These are phyloP conservation scores for Stegodyphus dumicola DNA, from an alignment of 1,140 invertebrate genomes.

Conservation along the genomic window DNA sequence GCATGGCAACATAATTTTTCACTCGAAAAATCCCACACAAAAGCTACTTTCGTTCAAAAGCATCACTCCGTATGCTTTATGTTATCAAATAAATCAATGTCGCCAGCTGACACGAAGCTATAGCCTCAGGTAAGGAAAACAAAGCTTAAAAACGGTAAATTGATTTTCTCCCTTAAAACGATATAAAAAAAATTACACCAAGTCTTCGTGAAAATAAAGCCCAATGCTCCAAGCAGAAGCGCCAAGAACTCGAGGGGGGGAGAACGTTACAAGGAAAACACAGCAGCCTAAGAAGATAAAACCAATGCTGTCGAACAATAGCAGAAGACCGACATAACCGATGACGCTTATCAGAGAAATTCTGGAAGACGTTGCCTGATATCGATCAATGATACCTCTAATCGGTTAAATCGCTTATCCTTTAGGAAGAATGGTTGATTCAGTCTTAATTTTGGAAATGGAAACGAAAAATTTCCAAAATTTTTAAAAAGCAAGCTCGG, in stretches of 20 bases:
- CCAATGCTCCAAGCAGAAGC: neutral
- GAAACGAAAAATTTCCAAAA: too few relatives aligned
- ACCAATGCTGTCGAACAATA: slow-evolving; percentile 11
- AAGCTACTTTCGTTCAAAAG: slow-evolving; percentile 16
- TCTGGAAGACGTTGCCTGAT: neutral
- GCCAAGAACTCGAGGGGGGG: neutral
- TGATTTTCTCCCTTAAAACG: slow-evolving; percentile 41
- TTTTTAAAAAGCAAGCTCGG: too few relatives aligned
- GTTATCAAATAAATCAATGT: slow-evolving; percentile 59
- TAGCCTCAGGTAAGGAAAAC: slow-evolving; percentile 55
- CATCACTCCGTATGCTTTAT: slow-evolving; percentile 7
- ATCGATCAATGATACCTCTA: neutral
- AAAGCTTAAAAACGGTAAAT: slow-evolving; percentile 56
- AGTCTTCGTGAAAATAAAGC: slow-evolving; percentile 1
- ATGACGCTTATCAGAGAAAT: neutral
- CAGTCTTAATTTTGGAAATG: too few relatives aligned
- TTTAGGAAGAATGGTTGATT: too few relatives aligned
- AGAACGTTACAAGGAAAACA: neutral
- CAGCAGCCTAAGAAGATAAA: neutral
- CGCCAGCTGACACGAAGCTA: slow-evolving; percentile 52
- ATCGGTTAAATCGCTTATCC: neutral
- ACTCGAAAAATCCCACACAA: slow-evolving; percentile 30
- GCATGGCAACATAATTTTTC: slow-evolving; percentile 1
- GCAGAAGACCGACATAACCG: neutral
- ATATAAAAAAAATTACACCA: slow-evolving; percentile 15